These are phyloP conservation scores for Boloria euphrosyne DNA, from an alignment of 2,888 invertebrate species.

Conservation along the genomic window DNA sequence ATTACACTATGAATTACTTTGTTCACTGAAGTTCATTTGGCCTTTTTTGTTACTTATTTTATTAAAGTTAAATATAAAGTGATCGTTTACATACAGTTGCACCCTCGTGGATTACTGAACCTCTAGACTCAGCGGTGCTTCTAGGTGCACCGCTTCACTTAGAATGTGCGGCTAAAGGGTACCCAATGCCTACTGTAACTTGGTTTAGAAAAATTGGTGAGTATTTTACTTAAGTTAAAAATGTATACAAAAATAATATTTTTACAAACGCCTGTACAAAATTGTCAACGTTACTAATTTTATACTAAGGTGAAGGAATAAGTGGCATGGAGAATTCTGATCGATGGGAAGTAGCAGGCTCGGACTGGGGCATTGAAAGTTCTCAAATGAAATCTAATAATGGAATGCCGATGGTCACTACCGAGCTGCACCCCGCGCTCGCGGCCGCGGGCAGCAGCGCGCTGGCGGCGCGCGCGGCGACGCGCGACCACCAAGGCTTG, in stretches of 20 bases:
- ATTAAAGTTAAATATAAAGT: no score
- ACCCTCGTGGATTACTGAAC: conserved; percentile 72
- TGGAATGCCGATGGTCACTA: conserved; percentile 34
- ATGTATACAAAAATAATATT: not conserved
- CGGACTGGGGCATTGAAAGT: conserved; percentile 44
- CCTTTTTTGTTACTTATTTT: no score
- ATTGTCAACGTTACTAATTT: no score
- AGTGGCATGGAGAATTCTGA: conserved; percentile 42
- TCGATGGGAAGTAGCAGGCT: conserved; percentile 40
- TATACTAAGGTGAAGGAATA: conserved; percentile 30
- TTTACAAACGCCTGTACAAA: no score
- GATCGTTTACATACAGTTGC: conserved; percentile 1
- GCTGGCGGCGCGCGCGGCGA: conserved; percentile 84
- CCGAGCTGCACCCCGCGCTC: conserved; percentile 48
- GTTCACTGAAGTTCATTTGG: not conserved
- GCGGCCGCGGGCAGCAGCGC: conserved; percentile 48
- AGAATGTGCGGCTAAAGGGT: conserved; percentile 88
- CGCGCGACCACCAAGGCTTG: conserved; percentile 86
- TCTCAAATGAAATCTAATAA: conserved; percentile 38
- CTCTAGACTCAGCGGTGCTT: conserved; percentile 86
- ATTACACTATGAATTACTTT: not conserved
- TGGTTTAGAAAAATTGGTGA: conserved; percentile 83
- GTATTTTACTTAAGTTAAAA: conserved; percentile 16
- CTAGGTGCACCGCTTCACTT: conserved; percentile 86
- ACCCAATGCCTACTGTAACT: conserved; percentile 85